Conservation (phyloP, 2,888 invertebrate species). For the Rhagophthalmus giganteus region DNA sequence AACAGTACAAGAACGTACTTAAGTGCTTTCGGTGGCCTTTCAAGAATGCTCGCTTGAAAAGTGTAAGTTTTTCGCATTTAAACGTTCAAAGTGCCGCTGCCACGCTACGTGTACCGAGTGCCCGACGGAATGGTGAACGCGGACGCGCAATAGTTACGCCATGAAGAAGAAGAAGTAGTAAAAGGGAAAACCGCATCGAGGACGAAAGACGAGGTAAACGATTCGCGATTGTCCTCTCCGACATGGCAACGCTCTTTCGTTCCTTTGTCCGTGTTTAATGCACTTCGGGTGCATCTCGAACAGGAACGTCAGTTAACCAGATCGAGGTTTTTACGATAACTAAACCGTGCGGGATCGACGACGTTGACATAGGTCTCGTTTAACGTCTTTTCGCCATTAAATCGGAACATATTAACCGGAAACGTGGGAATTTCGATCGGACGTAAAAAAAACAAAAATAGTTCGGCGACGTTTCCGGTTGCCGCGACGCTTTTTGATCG, state of each 20-base stretch:
- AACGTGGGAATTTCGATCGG: neutral
- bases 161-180: neutral
- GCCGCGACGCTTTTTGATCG: no score
- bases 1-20: constrained; percentile 13
- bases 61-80: neutral
- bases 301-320: no score
- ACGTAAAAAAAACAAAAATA: no score
- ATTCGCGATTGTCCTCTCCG: neutral
- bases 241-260: neutral
- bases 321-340: neutral
- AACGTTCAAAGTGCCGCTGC: constrained; percentile 1
- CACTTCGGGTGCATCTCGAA: neutral
- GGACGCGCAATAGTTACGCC: neutral
- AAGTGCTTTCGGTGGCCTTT: constrained; percentile 1
- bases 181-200: neutral
- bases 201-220: neutral
- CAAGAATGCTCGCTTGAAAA: constrained; percentile 5
- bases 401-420: neutral
- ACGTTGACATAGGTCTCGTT: constrained; percentile 10
- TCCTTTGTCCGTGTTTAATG: neutral
- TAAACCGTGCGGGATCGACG: neutral
- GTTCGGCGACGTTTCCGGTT: no score
- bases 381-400: neutral
- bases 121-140: no score
- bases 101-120: no score